Evolutionary conservation across 2,888 invertebrate genomes (phyloP).

Genomic region (Pasiphila rectangulata): DNA sequence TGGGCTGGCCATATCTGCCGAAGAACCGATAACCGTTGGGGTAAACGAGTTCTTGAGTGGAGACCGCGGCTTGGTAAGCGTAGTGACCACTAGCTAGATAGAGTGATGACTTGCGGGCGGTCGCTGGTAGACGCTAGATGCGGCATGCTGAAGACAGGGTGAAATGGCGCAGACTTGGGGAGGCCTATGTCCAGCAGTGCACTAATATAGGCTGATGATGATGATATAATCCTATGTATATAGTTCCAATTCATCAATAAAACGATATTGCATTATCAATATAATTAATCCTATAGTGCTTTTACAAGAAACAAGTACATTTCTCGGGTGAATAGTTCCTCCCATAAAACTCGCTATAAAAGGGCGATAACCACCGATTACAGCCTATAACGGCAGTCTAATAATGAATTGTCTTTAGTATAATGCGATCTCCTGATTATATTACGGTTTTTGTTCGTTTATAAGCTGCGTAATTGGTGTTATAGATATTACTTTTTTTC

Average conservation of each 20-base stretch:
- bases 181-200: too few species aligned
- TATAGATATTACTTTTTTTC: constrained; percentile 30
- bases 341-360: constrained; percentile 80
- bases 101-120: too few species aligned
- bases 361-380: constrained; percentile 80
- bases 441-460: constrained; percentile 57
- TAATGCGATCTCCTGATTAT: constrained; percentile 69
- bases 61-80: too few species aligned
- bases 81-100: too few species aligned
- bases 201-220: too few species aligned
- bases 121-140: too few species aligned
- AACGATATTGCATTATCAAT: background rate
- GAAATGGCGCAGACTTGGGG: too few species aligned
- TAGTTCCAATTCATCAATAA: background rate
- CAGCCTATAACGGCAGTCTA: constrained; percentile 73
- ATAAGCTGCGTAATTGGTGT: constrained; percentile 45
- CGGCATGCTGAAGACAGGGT: too few species aligned
- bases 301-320: constrained; percentile 60
- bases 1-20: too few species aligned
- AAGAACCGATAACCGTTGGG: too few species aligned
- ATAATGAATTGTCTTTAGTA: constrained; percentile 81
- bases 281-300: constrained; percentile 66
- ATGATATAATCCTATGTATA: too few species aligned
- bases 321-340: constrained; percentile 77
- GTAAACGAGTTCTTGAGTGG: too few species aligned